Evolutionary conservation across 1,140 invertebrate species (phyloP).

Genomic region (Cyphomyrmex costatus): DNA sequence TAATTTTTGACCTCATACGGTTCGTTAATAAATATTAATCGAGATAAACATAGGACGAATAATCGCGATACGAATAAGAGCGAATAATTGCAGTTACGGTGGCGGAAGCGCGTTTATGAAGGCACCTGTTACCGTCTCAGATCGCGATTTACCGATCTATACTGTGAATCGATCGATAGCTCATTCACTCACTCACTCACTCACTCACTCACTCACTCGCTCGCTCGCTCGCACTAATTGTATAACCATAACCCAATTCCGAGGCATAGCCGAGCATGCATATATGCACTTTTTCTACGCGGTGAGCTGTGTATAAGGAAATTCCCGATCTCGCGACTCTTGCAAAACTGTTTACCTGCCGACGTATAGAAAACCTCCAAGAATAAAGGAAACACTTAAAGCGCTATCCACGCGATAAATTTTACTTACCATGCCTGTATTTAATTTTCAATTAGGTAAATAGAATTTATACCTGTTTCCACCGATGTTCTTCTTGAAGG

Average conservation of each 20-base stretch:
- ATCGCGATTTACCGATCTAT: constrained; percentile 30
- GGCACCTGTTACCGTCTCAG: constrained; percentile 41
- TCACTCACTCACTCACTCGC: not conserved
- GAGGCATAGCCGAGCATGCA: constrained; percentile 9
- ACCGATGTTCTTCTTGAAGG: no score
- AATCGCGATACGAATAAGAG: not conserved
- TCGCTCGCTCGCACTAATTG: constrained; percentile 25
- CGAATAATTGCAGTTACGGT: constrained; percentile 34
- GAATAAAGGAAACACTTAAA: constrained; percentile 81
- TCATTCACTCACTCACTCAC: not conserved
- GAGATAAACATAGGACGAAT: constrained; percentile 18
- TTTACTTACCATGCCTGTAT: not conserved
- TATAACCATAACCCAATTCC: constrained; percentile 77
- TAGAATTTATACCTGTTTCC: not conserved
- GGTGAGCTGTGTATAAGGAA: constrained; percentile 81
- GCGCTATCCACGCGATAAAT: not conserved
- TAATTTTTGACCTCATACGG: not conserved
- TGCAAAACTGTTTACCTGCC: constrained; percentile 84
- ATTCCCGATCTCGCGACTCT: constrained; percentile 81
- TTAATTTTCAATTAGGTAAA: not conserved
- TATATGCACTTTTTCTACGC: constrained; percentile 1
- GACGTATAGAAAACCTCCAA: constrained; percentile 79
- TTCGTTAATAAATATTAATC: constrained; percentile 31
- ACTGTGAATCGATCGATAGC: constrained; percentile 59
- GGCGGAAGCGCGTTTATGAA: constrained; percentile 55